Evolutionary conservation across 2,888 invertebrate genomes (phyloP).

Genomic region (Mystacides longicornis): DNA sequence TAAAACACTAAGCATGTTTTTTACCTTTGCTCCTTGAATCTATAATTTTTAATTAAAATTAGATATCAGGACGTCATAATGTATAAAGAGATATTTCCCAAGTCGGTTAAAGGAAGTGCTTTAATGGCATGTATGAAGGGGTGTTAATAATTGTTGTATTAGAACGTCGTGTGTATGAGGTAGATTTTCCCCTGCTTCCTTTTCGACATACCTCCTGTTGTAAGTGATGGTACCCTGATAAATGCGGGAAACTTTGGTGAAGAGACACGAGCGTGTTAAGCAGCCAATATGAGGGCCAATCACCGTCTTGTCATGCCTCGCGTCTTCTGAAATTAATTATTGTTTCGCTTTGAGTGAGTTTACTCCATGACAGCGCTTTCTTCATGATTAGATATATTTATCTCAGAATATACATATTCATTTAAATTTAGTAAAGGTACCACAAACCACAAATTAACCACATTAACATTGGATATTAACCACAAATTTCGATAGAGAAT

Average conservation of each 20-base stretch:
- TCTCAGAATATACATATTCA: too few species aligned
- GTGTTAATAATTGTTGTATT: not conserved
- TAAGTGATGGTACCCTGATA: conserved; percentile 17
- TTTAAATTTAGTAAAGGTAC: too few species aligned
- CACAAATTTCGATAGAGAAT: too few species aligned
- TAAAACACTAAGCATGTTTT: too few species aligned
- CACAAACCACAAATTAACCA: too few species aligned
- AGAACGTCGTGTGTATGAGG: not conserved
- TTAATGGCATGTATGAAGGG: not conserved
- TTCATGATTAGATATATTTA: too few species aligned
- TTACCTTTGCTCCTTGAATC: too few species aligned
- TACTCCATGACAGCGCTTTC: too few species aligned
- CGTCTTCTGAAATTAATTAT: too few species aligned
- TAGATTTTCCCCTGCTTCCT: conserved; percentile 2
- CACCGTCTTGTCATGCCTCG: conserved; percentile 26
- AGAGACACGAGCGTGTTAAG: conserved; percentile 23
- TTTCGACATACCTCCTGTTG: too few species aligned
- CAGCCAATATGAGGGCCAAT: conserved; percentile 25
- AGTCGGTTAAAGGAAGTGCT: conserved; percentile 7
- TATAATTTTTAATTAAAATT: not conserved
- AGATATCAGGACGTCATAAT: conserved; percentile 6
- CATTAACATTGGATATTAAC: too few species aligned
- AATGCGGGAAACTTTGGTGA: conserved; percentile 13
- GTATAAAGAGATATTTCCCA: conserved; percentile 7
- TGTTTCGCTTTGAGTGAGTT: too few species aligned